Evolutionary conservation across 2,113 vertebrate species (phyloP).

Genomic region (Oreochromis niloticus): DNA sequence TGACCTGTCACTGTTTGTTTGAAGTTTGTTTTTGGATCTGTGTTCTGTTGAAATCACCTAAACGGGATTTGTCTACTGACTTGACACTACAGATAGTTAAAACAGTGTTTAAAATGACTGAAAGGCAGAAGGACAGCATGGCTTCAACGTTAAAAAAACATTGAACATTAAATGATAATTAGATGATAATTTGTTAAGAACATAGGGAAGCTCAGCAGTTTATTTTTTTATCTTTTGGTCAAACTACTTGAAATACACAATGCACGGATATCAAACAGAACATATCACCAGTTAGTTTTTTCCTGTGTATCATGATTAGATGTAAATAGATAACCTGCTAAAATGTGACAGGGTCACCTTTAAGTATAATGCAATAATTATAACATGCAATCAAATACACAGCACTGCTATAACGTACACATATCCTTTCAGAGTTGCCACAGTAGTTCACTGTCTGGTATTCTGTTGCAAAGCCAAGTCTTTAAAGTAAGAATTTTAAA

Average conservation of each 20-base stretch:
- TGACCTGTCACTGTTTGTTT: neutral
- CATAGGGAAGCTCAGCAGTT: neutral
- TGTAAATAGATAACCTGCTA: neutral
- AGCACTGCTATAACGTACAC: neutral
- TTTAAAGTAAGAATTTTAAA: neutral
- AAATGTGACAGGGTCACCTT: neutral
- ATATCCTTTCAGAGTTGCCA: neutral
- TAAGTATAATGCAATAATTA: neutral
- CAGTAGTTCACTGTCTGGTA: neutral
- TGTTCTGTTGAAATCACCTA: neutral
- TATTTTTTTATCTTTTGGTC: neutral
- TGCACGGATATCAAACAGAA: neutral
- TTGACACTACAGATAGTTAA: neutral
- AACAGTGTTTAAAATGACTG: neutral
- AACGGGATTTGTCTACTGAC: neutral
- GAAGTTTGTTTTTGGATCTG: neutral
- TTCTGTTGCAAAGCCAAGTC: neutral
- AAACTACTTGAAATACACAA: neutral
- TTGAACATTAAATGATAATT: neutral
- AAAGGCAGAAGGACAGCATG: neutral
- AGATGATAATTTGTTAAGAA: neutral
- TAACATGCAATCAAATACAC: neutral
- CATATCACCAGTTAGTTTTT: neutral
- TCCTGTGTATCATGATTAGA: neutral
- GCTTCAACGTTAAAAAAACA: accelerated